These are phyloP conservation scores for Lycodopsis pacificus DNA, from an alignment of 2,797 vertebrate species.

Conservation along the genomic window DNA sequence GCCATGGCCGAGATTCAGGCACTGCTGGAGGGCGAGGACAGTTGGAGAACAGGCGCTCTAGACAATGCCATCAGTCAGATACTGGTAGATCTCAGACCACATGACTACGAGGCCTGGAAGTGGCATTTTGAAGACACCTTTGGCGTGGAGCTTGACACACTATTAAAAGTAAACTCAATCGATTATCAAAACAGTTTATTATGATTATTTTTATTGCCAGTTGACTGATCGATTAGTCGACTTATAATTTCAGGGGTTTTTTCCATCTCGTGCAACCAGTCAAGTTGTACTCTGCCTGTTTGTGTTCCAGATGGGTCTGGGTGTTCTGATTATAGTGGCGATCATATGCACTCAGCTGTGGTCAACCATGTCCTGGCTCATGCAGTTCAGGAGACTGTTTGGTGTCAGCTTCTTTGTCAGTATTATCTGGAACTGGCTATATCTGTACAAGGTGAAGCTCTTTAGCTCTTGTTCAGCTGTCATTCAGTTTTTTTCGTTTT, in stretches of 20 bases:
- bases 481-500: not conserved
- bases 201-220: not conserved
- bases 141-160: no score
- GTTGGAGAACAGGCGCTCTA: no score
- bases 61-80: no score
- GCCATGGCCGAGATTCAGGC: no score
- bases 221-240: no score
- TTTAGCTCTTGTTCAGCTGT: not conserved
- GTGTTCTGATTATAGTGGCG: conserved; percentile 69
- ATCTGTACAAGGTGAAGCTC: conserved; percentile 92
- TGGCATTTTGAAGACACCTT: no score
- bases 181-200: not conserved
- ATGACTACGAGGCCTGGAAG: no score
- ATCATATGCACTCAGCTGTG: conserved; percentile 89
- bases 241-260: not conserved
- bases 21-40: no score
- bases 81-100: no score
- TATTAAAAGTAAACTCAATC: no score
- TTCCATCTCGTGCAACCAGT: not conserved
- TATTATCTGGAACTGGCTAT: conserved; percentile 95
- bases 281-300: conserved; percentile 1
- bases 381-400: conserved; percentile 88
- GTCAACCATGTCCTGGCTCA: conserved; percentile 87
- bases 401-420: conserved; percentile 89
- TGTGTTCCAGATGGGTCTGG: conserved; percentile 62